These are phyloP conservation scores for Onychomys torridus DNA, from an alignment of 2,797 vertebrate species.

Conservation along the genomic window DNA sequence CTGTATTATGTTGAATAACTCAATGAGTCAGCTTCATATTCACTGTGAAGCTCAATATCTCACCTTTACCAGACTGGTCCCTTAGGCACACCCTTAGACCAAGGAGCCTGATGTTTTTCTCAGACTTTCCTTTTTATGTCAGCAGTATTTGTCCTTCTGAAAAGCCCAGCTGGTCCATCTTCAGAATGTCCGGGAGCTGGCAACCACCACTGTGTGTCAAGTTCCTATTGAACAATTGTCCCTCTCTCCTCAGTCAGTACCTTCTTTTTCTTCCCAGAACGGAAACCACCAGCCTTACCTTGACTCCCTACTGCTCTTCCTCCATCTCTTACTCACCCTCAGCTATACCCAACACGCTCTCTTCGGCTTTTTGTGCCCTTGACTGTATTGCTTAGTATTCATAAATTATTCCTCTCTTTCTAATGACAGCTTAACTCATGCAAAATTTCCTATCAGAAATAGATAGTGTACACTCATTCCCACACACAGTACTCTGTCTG, in stretches of 20 bases:
- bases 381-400: background rate
- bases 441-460: background rate
- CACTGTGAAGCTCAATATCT: too few relatives aligned
- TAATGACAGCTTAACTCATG: background rate
- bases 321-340: background rate
- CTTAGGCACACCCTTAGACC: background rate
- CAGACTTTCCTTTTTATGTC: background rate
- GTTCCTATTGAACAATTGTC: background rate
- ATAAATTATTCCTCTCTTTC: background rate
- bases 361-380: background rate
- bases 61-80: background rate
- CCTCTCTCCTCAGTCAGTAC: background rate
- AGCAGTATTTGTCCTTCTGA: background rate
- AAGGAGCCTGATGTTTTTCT: background rate
- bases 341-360: too few relatives aligned
- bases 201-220: background rate
- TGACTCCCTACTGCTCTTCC: too few relatives aligned
- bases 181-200: background rate
- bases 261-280: background rate
- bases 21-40: background rate
- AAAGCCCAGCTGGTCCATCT: background rate
- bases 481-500: rapidly evolving
- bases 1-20: background rate
- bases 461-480: background rate
- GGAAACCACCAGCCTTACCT: background rate